Evolutionary conservation across 2,797 vertebrate species (phyloP).

Genomic region (Caiman crocodilus): DNA sequence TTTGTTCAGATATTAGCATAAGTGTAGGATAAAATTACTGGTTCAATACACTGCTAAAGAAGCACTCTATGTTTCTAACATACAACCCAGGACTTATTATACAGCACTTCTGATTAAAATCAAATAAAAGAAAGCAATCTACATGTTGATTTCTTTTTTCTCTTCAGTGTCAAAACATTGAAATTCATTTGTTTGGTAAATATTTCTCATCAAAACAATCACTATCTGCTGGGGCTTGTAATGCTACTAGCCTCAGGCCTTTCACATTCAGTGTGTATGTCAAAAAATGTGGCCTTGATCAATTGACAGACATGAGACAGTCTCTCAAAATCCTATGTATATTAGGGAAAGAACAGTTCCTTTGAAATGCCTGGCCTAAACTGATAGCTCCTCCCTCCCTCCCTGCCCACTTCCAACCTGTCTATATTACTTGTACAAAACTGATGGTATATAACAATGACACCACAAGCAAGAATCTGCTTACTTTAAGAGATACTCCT

Average conservation of each 20-base stretch:
- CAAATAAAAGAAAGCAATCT: constrained; percentile 51
- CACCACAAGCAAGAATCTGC: constrained; percentile 37
- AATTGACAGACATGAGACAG: background rate
- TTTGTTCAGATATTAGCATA: constrained; percentile 15
- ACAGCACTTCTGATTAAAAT: constrained; percentile 20
- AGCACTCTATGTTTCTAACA: background rate
- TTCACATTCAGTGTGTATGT: background rate
- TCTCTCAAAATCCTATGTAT: background rate
- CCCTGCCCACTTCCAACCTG: background rate
- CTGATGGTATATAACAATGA: constrained; percentile 34
- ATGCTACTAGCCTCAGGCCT: constrained; percentile 15
- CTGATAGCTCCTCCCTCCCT: background rate
- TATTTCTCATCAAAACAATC: background rate
- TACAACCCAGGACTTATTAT: constrained; percentile 18
- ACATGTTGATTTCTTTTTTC: background rate
- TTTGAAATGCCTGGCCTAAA: background rate
- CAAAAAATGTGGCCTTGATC: background rate
- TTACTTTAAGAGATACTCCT: constrained; percentile 63
- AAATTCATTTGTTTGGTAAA: constrained; percentile 38
- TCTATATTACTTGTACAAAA: constrained; percentile 31
- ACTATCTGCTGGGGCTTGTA: background rate
- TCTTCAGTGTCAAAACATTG: background rate
- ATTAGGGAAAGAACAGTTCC: background rate
- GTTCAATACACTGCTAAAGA: constrained; percentile 16
- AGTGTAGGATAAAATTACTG: constrained; percentile 4